Conservation (phyloP, 2,113 vertebrate genomes). For the Jaculus jaculus region DNA sequence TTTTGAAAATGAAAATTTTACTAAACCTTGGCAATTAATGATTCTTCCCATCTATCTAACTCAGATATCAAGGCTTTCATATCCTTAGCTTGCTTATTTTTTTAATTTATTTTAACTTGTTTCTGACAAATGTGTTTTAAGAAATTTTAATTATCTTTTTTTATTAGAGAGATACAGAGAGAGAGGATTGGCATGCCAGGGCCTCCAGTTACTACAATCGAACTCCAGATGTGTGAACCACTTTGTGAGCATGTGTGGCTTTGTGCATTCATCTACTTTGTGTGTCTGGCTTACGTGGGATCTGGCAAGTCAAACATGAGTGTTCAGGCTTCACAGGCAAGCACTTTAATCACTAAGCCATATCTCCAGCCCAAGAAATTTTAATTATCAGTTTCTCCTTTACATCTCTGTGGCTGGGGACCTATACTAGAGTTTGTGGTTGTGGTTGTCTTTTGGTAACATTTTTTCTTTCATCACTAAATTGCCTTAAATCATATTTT, state of each 20-base stretch:
- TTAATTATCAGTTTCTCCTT: not conserved
- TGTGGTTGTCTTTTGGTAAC: not conserved
- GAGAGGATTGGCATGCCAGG: too few species aligned
- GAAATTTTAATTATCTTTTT: too few species aligned
- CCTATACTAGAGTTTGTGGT: not conserved
- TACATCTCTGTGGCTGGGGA: not conserved
- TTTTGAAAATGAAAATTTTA: slow-evolving; percentile 43
- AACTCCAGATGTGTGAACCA: too few species aligned
- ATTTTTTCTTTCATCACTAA: slow-evolving; percentile 19
- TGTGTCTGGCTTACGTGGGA: too few species aligned
- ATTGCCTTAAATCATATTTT: slow-evolving; percentile 30
- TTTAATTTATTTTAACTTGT: slow-evolving; percentile 41
- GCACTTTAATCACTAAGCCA: too few species aligned
- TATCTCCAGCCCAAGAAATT: too few species aligned
- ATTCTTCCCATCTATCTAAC: not conserved
- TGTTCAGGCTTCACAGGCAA: too few species aligned
- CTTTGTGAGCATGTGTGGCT: too few species aligned
- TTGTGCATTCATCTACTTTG: too few species aligned
- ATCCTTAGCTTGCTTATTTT: not conserved
- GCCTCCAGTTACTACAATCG: too few species aligned
- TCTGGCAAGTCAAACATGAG: too few species aligned
- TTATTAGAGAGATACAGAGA: too few species aligned
- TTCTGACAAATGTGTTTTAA: slow-evolving; percentile 14
- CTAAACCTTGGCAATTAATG: slow-evolving; percentile 32
- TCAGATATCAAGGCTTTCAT: not conserved